Percentiles rank a stretch among this genome's conserved stretches.
Evolutionary conservation across 2,113 vertebrate genomes (phyloP).

Genomic region (Aix galericulata): DNA sequence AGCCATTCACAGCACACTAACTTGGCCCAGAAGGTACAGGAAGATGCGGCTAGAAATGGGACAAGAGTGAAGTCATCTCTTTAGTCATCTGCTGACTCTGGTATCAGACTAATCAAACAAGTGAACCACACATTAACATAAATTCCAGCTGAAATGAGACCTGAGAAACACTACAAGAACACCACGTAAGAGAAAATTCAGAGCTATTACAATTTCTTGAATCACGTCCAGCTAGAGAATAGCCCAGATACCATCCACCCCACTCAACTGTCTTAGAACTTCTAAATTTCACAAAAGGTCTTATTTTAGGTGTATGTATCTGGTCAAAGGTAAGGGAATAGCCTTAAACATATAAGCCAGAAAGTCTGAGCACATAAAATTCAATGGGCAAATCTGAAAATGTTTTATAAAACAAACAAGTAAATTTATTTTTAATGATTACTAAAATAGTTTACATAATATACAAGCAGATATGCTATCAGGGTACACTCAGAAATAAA

Average conservation of each 20-base stretch:
- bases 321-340: background rate
- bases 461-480: constrained; percentile 57
- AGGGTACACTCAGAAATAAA: constrained; percentile 12
- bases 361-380: background rate
- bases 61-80: constrained; percentile 43
- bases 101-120: constrained; percentile 2
- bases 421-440: constrained; percentile 75
- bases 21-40: background rate
- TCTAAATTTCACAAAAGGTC: background rate
- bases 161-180: background rate
- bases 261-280: background rate
- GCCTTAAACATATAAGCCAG: background rate
- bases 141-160: constrained; percentile 50
- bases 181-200: background rate
- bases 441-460: constrained; percentile 74
- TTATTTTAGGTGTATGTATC: background rate
- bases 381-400: background rate
- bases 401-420: constrained; percentile 59
- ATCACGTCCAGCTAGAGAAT: background rate
- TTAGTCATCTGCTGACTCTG: constrained; percentile 56
- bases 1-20: background rate
- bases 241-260: background rate
- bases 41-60: background rate
- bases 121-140: constrained; percentile 22
- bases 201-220: background rate